Percentiles rank a stretch among this genome's conserved stretches.
These are phyloP conservation scores for Rugalucina vietnamica DNA, from an alignment of 2,888 invertebrate species.

Conservation along the genomic window DNA sequence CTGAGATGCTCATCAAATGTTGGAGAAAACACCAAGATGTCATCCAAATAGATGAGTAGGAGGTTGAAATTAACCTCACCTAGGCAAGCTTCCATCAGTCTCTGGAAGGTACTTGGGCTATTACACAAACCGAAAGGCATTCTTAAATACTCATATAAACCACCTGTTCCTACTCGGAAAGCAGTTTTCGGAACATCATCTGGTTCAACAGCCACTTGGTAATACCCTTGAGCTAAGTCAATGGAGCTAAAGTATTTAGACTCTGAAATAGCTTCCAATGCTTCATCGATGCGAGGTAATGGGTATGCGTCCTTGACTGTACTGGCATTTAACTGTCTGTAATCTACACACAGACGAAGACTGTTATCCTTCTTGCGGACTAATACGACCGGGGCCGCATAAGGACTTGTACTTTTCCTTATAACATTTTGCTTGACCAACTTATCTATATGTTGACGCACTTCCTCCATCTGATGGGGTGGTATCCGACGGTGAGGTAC, in stretches of 20 bases:
- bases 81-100: slow-evolving; percentile 59
- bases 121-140: slow-evolving; percentile 63
- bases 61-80: slow-evolving; percentile 57
- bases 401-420: slow-evolving; percentile 23
- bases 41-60: slow-evolving; percentile 61
- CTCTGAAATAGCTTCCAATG: neutral
- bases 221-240: slow-evolving; percentile 63
- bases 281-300: neutral
- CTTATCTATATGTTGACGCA: slow-evolving; percentile 10
- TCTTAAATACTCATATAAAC: slow-evolving; percentile 52
- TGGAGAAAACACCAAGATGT: slow-evolving; percentile 58
- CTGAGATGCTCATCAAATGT: slow-evolving; percentile 39
- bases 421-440: slow-evolving; percentile 1
- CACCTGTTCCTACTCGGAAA: slow-evolving; percentile 31
- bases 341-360: slow-evolving; percentile 36
- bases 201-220: slow-evolving; percentile 60
- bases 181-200: slow-evolving; percentile 64
- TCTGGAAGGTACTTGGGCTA: slow-evolving; percentile 59
- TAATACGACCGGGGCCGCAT: slow-evolving; percentile 11
- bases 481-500: slow-evolving; percentile 7
- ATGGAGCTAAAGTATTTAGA: slow-evolving; percentile 14
- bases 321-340: slow-evolving; percentile 30
- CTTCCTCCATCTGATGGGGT: slow-evolving; percentile 17
- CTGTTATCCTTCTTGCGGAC: slow-evolving; percentile 18
- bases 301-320: slow-evolving; percentile 33